Conservation (phyloP, 2,113 vertebrate genomes). For the Peromyscus maniculatus region DNA sequence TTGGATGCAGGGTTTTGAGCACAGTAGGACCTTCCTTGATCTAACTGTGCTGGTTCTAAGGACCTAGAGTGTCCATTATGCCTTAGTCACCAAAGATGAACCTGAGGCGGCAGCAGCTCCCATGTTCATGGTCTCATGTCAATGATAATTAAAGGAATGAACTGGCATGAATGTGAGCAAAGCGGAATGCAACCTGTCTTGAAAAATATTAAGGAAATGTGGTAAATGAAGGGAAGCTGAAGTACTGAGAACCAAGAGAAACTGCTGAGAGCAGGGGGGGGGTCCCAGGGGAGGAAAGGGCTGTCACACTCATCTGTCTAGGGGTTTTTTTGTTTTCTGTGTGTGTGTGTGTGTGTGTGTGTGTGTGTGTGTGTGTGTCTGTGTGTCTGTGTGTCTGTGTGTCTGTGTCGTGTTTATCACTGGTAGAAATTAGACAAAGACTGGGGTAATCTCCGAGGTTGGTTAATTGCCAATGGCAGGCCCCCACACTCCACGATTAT, state of each 20-base stretch:
- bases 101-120: neutral
- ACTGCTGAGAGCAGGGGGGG: no score
- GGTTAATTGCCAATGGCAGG: neutral
- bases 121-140: neutral
- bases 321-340: neutral
- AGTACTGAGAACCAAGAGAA: neutral
- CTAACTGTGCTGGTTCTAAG: neutral
- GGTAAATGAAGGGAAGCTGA: neutral
- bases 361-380: no score
- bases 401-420: neutral
- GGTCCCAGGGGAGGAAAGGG: neutral
- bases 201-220: neutral
- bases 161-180: no score
- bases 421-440: neutral
- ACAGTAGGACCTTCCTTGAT: neutral
- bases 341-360: no score
- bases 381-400: no score
- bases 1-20: neutral
- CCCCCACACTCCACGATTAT: no score
- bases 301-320: neutral
- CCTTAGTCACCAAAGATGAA: neutral
- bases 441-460: neutral
- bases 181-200: neutral
- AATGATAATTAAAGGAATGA: neutral
- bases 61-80: neutral